Base-by-base conservation (phyloP, 2,113 vertebrate genomes). In the Pavo muticus region DNA sequence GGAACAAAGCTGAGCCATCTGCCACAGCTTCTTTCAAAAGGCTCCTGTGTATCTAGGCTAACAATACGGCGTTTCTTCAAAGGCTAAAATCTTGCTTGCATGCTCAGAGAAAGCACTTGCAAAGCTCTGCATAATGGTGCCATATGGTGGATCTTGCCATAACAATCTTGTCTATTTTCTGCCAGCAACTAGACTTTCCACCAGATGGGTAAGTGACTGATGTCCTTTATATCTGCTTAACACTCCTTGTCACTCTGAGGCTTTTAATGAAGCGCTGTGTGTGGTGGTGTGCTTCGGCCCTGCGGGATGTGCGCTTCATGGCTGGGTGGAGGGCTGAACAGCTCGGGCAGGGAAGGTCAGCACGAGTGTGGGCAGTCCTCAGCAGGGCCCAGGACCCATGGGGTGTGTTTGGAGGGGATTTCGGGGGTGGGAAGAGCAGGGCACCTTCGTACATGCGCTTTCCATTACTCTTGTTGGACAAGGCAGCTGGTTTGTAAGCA, bases 1-100 rank as follows among this genome's bases (percentile, higher is more conserved):
- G 67, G 85, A 96, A 93, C 94, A 97, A 97, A 96, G 95, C 91
- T 88, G 90, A 91, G 91, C 94, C 93, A 97, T 96, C 93, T 97
- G 95, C 91, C 93, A 42, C 47, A 11, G 83, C 95, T 86, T 91
- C 94, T 97, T 95, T 95, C 90, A 94, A 84, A 88, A 86, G 82
- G 82, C 82, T 93, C 50, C 93, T 93, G 64, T 29, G 0, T 77
- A 65, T 93, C 85, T 75, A 74, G 57, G 60, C 93, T 96, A 91
- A 95, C 93, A 94, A 96, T 96, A 23, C 77, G 1, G 59, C 39
- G 0, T 84, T 91, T 93, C 92, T 95, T 91, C 95, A 94, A 83
- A 91, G 94, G 90, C 89, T 78, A 37, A 88, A 93, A 80, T 93
- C 95, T 95, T 91, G 79, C 93, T 94, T 80, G 74, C 72, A 80